A percentile compares a stretch with the other conserved stretches of the same genome.
Conservation (phyloP, 2,888 invertebrate genomes). For the Pandemis corylana region DNA sequence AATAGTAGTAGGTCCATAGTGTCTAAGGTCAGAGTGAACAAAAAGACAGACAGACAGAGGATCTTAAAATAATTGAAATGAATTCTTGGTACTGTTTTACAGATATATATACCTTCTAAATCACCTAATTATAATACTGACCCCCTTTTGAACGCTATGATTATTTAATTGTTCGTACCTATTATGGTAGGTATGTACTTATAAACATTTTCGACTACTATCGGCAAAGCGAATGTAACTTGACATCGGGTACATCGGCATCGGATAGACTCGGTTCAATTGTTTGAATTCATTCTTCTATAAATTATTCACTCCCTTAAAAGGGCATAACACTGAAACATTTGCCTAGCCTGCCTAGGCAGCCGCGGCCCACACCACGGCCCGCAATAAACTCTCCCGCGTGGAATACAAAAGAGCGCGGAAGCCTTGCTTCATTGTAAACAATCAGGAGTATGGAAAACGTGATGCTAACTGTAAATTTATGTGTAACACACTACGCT, state of each 20-base stretch:
- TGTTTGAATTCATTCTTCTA: constrained; percentile 39
- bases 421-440: constrained; percentile 65
- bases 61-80: too few relatives aligned
- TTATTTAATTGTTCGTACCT: too few relatives aligned
- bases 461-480: constrained; percentile 75
- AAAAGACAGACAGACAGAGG: too few relatives aligned
- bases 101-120: too few relatives aligned
- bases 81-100: too few relatives aligned
- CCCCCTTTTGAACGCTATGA: too few relatives aligned
- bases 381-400: constrained; percentile 46
- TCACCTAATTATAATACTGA: background rate
- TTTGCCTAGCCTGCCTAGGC: constrained; percentile 33
- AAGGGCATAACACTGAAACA: constrained; percentile 37
- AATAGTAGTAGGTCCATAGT: too few relatives aligned
- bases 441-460: constrained; percentile 69
- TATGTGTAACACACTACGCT: constrained; percentile 71
- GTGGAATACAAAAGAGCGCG: constrained; percentile 71
- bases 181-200: too few relatives aligned
- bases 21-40: too few relatives aligned
- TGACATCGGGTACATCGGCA: constrained; percentile 19
- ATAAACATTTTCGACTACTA: background rate
- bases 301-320: constrained; percentile 38
- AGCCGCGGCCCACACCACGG: constrained; percentile 40
- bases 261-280: constrained; percentile 19
- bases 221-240: constrained; percentile 28